These are phyloP conservation scores for Scaptodrosophila lebanonensis DNA, from an alignment of 1,140 invertebrate genomes.

Conservation along the genomic window DNA sequence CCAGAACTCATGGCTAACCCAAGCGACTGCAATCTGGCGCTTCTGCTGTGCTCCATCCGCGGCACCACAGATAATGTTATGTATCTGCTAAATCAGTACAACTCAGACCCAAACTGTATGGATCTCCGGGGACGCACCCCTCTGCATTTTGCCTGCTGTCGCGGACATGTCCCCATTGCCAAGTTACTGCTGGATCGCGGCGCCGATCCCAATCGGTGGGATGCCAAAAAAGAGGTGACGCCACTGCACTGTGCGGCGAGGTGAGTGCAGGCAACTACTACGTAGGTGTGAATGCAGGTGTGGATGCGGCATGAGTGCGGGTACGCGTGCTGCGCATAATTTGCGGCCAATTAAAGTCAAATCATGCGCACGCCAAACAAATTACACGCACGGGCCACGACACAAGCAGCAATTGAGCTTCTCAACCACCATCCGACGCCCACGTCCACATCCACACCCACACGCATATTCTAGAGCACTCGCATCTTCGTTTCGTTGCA, in stretches of 20 bases:
- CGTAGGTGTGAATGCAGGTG: not conserved
- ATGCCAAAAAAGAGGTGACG: constrained; percentile 82
- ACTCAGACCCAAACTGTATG: constrained; percentile 54
- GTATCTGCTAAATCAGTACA: constrained; percentile 50
- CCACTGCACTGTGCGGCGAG: constrained; percentile 87
- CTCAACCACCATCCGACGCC: not conserved
- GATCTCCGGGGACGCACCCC: constrained; percentile 79
- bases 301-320: no score
- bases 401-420: no score
- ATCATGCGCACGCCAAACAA: not conserved
- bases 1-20: constrained; percentile 50
- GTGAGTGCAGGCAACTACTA: constrained; percentile 28
- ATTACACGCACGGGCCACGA: not conserved
- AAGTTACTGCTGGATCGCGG: constrained; percentile 82
- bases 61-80: constrained; percentile 58
- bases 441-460: not conserved
- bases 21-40: constrained; percentile 60
- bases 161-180: constrained; percentile 82
- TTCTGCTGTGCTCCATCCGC: constrained; percentile 56
- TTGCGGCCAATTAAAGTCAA: not conserved
- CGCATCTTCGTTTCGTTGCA: constrained; percentile 32
- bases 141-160: constrained; percentile 86
- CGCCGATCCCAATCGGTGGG: constrained; percentile 83
- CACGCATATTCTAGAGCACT: not conserved
- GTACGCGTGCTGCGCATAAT: not conserved